Conservation (phyloP, 2,888 invertebrate genomes). For the Mimumesa dahlbomi region DNA sequence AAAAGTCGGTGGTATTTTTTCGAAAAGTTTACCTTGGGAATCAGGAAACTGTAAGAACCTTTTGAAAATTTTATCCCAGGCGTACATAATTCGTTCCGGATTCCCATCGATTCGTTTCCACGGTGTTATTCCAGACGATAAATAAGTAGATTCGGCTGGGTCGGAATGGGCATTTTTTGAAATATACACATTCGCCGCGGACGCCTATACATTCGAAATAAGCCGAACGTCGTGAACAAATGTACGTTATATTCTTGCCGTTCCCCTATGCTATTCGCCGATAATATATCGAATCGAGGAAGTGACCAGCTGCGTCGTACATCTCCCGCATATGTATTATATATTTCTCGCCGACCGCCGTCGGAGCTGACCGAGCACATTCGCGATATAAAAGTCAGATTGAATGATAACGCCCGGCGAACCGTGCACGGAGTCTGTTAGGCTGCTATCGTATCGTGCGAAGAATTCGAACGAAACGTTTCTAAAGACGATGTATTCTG, state of each 20-base stretch:
- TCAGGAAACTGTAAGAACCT: too few species aligned
- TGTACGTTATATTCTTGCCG: conserved; percentile 38
- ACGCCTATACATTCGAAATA: conserved; percentile 30
- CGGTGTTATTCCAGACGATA: neutral
- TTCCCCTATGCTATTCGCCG: conserved; percentile 25
- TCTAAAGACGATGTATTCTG: too few species aligned
- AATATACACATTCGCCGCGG: conserved; percentile 25
- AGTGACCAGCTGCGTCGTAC: conserved; percentile 47
- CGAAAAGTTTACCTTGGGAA: too few species aligned
- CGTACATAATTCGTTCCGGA: too few species aligned
- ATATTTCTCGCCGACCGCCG: conserved; percentile 42
- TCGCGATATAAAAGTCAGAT: conserved; percentile 56
- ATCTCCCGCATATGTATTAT: conserved; percentile 32
- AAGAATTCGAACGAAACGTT: too few species aligned
- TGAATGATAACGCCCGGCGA: conserved; percentile 44
- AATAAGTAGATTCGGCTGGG: neutral
- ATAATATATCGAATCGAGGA: conserved; percentile 60
- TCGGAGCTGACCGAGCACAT: conserved; percentile 58
- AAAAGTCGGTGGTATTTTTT: too few species aligned
- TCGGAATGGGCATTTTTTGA: conserved; percentile 19
- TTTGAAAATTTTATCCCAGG: conserved; percentile 64
- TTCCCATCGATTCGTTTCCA: conserved; percentile 26
- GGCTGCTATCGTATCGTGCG: too few species aligned
- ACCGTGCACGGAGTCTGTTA: conserved; percentile 25
- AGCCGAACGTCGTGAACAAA: conserved; percentile 32